Evolutionary conservation across 2,888 invertebrate species (phyloP).

Genomic region (Nymphalis urticae): DNA sequence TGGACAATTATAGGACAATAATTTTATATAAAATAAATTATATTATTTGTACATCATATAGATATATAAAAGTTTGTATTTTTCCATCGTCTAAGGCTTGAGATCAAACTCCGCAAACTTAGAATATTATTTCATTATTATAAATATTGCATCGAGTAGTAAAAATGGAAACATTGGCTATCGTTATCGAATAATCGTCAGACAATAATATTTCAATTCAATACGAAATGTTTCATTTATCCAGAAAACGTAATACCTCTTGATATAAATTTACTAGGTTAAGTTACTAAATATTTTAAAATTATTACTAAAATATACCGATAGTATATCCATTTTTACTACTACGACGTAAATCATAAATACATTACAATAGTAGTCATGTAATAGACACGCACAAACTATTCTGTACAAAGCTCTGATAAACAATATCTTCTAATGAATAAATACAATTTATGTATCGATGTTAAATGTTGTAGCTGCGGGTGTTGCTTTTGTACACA

Average conservation of each 20-base stretch:
- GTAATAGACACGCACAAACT: constrained; percentile 46
- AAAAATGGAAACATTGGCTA: not conserved
- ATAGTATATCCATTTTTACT: constrained; percentile 20
- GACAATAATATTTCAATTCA: constrained; percentile 7
- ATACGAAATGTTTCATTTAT: not conserved
- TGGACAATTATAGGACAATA: not conserved
- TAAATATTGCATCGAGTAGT: constrained; percentile 11
- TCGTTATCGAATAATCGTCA: too few species aligned
- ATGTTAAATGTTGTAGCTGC: constrained; percentile 53
- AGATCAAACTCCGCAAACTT: constrained; percentile 50
- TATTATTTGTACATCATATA: constrained; percentile 19
- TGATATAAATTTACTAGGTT: constrained; percentile 10
- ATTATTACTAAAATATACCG: not conserved
- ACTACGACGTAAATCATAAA: constrained; percentile 9
- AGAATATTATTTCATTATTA: constrained; percentile 41
- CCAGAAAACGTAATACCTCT: constrained; percentile 10
- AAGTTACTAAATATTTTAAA: not conserved
- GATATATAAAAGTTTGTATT: constrained; percentile 51
- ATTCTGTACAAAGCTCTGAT: constrained; percentile 13
- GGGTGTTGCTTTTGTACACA: constrained; percentile 44
- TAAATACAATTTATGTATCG: constrained; percentile 38
- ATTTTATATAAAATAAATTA: constrained; percentile 1
- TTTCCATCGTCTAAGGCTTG: constrained; percentile 57
- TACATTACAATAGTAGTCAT: constrained; percentile 37
- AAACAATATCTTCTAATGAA: not conserved